Evolutionary conservation across 2,888 invertebrate species (phyloP).

Genomic region (Oscheius sp.): DNA sequence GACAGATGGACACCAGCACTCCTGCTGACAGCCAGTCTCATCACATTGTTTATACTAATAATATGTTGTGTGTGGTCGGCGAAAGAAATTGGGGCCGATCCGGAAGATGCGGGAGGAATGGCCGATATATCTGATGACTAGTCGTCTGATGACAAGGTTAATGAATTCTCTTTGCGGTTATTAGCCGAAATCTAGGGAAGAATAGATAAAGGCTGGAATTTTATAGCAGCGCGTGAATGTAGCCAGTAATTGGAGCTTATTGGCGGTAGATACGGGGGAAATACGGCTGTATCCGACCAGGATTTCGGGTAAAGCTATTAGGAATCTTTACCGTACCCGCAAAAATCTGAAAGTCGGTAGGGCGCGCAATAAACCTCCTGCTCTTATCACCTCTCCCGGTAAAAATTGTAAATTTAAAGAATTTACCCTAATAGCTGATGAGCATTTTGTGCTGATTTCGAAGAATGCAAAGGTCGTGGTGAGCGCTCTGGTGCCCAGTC

Average conservation of each 20-base stretch:
- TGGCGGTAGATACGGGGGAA: too few relatives aligned
- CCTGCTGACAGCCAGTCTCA: too few relatives aligned
- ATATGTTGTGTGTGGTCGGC: slow-evolving; percentile 1
- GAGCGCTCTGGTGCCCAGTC: slow-evolving; percentile 29
- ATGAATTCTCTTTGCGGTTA: slow-evolving; percentile 15
- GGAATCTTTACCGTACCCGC: too few relatives aligned
- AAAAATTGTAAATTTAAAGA: background rate
- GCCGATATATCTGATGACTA: background rate
- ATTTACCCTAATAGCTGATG: slow-evolving; percentile 23
- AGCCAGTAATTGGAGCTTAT: too few relatives aligned
- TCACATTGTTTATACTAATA: background rate
- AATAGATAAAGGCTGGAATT: slow-evolving; percentile 1
- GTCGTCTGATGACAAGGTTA: slow-evolving; percentile 7
- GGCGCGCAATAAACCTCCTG: too few relatives aligned
- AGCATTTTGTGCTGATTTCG: slow-evolving; percentile 34
- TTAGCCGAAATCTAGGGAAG: too few relatives aligned
- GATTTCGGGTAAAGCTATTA: too few relatives aligned
- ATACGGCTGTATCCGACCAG: too few relatives aligned
- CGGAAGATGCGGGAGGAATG: background rate
- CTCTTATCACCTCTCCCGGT: too few relatives aligned
- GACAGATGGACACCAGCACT: background rate
- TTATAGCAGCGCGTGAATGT: background rate
- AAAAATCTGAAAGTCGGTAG: too few relatives aligned
- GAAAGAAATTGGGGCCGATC: slow-evolving; percentile 5
- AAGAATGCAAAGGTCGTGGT: slow-evolving; percentile 31